Evolutionary conservation across 2,797 vertebrate species (phyloP).

Genomic region (Anabacerthia variegaticeps): DNA sequence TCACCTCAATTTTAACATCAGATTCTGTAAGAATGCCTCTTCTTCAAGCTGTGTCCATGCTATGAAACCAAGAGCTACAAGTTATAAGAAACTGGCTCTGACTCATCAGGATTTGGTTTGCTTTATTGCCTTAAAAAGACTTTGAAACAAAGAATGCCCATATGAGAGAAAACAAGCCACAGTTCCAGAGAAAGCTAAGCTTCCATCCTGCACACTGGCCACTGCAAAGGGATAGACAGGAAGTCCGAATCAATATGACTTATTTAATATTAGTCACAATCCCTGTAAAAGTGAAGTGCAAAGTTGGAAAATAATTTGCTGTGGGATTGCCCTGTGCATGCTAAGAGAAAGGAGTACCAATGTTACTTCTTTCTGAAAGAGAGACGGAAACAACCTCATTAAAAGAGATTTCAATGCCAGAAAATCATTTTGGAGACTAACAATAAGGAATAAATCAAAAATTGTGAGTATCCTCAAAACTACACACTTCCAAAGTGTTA

Average conservation of each 20-base stretch:
- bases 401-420: not conserved
- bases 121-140: not conserved
- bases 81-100: not conserved
- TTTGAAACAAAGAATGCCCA: not conserved
- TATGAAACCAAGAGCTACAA: not conserved
- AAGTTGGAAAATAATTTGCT: not conserved
- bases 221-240: not conserved
- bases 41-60: not conserved
- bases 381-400: not conserved
- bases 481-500: not conserved
- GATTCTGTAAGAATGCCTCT: not conserved
- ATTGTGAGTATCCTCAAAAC: not conserved
- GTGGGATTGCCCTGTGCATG: not conserved
- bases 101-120: not conserved
- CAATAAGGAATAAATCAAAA: not conserved
- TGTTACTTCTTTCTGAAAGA: not conserved
- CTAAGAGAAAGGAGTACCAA: not conserved
- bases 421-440: not conserved
- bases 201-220: not conserved
- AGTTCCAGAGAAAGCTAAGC: not conserved
- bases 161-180: not conserved
- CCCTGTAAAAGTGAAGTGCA: not conserved
- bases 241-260: rapidly evolving
- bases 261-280: not conserved
- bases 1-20: not conserved